These are phyloP conservation scores for Marmota flaviventris DNA, from an alignment of 2,113 vertebrate genomes.

Conservation along the genomic window DNA sequence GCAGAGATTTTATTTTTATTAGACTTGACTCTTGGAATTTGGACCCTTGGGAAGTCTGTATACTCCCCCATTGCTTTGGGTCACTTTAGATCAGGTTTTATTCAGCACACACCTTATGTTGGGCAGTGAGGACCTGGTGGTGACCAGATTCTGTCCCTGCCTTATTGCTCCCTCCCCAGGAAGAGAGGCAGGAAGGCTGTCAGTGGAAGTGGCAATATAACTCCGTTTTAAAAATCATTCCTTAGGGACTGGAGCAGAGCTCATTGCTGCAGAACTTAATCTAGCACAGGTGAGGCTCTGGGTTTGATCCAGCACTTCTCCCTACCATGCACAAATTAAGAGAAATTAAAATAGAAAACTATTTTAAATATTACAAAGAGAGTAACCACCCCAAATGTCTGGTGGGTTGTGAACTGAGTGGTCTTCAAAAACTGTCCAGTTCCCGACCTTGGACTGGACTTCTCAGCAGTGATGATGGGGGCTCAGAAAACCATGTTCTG, in stretches of 20 bases:
- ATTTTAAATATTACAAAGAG: neutral
- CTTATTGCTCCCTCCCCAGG: neutral
- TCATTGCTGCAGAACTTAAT: neutral
- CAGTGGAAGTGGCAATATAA: neutral
- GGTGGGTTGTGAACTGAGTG: neutral
- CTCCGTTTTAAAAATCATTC: neutral
- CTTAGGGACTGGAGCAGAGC: neutral
- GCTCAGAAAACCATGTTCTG: constrained; percentile 28
- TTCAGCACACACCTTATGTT: neutral
- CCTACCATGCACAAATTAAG: neutral
- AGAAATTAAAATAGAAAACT: neutral
- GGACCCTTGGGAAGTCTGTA: constrained; percentile 11
- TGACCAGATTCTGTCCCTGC: neutral
- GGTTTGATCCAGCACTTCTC: neutral
- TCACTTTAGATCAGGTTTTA: neutral
- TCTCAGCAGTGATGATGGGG: neutral
- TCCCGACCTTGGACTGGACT: neutral
- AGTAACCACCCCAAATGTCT: neutral
- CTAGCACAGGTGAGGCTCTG: neutral
- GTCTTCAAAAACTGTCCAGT: neutral
- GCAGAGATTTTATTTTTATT: neutral
- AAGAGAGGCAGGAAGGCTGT: neutral
- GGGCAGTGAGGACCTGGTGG: neutral
- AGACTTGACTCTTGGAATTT: neutral
- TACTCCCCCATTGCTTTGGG: neutral